Evolutionary conservation across 2,113 vertebrate species (phyloP).

Genomic region (Hystrix cristata): DNA sequence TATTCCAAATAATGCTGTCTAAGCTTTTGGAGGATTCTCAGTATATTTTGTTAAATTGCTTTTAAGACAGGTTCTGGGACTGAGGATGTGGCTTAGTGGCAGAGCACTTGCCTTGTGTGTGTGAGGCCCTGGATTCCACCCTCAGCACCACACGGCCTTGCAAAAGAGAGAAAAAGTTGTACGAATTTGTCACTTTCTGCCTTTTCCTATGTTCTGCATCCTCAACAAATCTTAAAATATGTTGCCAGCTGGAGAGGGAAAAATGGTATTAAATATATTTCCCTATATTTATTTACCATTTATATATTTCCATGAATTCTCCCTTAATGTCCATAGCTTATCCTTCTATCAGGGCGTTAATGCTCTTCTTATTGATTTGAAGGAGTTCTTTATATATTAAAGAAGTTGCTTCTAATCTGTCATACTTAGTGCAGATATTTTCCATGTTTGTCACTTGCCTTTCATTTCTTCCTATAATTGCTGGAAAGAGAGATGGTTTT

Average conservation of each 20-base stretch:
- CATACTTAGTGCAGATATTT: background rate
- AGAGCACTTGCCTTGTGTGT: background rate
- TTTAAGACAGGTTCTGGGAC: background rate
- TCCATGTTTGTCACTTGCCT: background rate
- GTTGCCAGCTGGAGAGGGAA: background rate
- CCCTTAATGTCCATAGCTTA: background rate
- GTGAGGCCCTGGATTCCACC: background rate
- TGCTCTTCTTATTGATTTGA: slow-evolving; percentile 62
- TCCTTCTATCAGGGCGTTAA: background rate
- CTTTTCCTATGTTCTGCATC: background rate
- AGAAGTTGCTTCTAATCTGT: background rate
- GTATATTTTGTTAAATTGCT: slow-evolving; percentile 21
- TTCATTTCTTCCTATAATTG: slow-evolving; percentile 24
- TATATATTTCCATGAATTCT: background rate
- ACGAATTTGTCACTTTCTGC: background rate
- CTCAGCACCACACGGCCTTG: background rate
- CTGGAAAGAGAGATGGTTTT: slow-evolving; percentile 34
- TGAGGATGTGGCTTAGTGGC: background rate
- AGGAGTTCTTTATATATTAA: slow-evolving; percentile 54
- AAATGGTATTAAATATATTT: slow-evolving; percentile 37
- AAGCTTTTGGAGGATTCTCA: background rate
- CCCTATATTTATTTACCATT: background rate
- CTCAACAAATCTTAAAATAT: background rate
- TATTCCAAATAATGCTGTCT: background rate
- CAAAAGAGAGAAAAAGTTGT: background rate